Base-by-base conservation (phyloP, 2,113 vertebrate species). In the Illadopsis cleaveri region DNA sequence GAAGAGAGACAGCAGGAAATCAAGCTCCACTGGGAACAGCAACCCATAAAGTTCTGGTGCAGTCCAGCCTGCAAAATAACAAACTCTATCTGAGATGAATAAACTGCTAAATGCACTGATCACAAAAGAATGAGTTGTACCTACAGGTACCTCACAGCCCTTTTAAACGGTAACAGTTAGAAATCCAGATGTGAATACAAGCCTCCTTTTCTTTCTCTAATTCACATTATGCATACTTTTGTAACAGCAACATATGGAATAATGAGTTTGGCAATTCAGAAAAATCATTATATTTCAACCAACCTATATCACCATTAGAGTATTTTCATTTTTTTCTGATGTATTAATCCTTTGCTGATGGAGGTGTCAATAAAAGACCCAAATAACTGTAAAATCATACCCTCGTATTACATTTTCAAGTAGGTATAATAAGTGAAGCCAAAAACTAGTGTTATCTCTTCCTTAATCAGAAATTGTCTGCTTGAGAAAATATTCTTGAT, bases 1-100 rank as follows among this genome's bases (percentile, higher is more conserved):
- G 91, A 95, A 96, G 81, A 93, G 47, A 72, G 28, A 33, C 87
- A 90, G 91, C 53, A 54, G 92, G 94, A 95, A 92, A 92, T 94
- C 93, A 89, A 87, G 90, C 89, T 96, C 84, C 65, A 45, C 53
- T 93, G 82, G 94, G 86, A 94, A 85, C 27, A 95, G 82, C 47
- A 45, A 76, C 69, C 95, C 11, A 50, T 70, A 90, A 96, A 94
- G 93, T 91, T 95, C 82, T 50, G 38, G 69, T 0, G 3, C 73
- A 89, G 72, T 82, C 45, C 47, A 62, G 88, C 81, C 44, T 35
- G 44, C 24, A 81, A 68, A 95, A 93, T 96, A 93, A 91, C 86
- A 96, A 82, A 86, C 38, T 89, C 38, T 84, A 38, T 64, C 64
- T 73, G 57, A 64, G 85, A 87, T 51, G 81, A 96, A 90, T 20